Percentiles rank a stretch among this genome's conserved stretches.
Evolutionary conservation across 2,797 vertebrate species (phyloP).

Genomic region (Lithobates sylvaticus): DNA sequence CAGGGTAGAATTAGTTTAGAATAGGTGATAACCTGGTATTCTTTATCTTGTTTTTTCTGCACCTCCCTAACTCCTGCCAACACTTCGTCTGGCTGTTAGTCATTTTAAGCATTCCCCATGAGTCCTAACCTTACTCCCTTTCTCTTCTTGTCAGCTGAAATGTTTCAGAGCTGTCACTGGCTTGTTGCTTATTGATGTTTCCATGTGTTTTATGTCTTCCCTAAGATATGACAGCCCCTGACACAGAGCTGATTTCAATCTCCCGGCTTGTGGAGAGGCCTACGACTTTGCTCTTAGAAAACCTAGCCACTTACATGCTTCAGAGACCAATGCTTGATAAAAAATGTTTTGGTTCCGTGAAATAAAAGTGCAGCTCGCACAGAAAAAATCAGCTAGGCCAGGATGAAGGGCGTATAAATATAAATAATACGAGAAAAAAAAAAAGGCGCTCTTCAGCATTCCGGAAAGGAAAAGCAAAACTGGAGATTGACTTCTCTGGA

Average conservation of each 20-base stretch:
- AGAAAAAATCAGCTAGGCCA: conserved; percentile 85
- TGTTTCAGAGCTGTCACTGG: conserved; percentile 95
- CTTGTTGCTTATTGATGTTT: conserved; percentile 99
- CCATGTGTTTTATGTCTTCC: conserved; percentile 98
- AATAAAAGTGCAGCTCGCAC: conserved; percentile 80
- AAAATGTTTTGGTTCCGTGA: conserved; percentile 91
- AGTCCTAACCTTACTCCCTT: conserved; percentile 96
- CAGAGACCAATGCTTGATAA: conserved; percentile 87
- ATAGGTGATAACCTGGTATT: conserved; percentile 97
- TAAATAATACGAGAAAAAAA: background rate
- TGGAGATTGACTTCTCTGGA: conserved; percentile 86
- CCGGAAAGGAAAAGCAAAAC: conserved; percentile 90
- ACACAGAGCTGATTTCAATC: conserved; percentile 99
- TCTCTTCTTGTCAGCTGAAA: conserved; percentile 87
- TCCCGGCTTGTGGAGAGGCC: conserved; percentile 84
- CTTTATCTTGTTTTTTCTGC: conserved; percentile 95
- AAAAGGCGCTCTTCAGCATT: conserved; percentile 74
- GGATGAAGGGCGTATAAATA: conserved; percentile 77
- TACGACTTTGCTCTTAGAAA: conserved; percentile 79
- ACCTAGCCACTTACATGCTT: conserved; percentile 78
- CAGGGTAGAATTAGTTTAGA: conserved; percentile 87
- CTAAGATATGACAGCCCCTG: conserved; percentile 95
- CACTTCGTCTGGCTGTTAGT: conserved; percentile 90
- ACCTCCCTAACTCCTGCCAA: conserved; percentile 91
- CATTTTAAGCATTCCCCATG: conserved; percentile 89